Evolutionary conservation across 2,113 vertebrate genomes (phyloP), one percentile per base, ranked within the genome.

Genomic region (Cyanoliseus patagonus): DNA sequence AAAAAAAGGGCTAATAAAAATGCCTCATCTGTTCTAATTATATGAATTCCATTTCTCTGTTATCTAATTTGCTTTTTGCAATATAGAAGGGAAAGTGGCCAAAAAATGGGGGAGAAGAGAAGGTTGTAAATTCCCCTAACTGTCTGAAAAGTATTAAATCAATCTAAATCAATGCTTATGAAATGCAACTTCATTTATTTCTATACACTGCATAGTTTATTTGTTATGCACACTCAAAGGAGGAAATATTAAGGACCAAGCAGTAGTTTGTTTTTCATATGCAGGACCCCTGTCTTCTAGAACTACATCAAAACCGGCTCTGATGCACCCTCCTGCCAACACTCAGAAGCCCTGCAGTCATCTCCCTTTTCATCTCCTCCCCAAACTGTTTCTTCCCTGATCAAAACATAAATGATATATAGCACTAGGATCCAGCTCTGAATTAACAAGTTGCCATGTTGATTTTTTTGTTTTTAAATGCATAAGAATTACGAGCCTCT

Each of bases 341-440:
- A 4, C 52, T 55, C 35, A 37, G 86, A 95, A 96, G 90, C 90
- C 95, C 96, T 79, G 61, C 72, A 82, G 81, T 68, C 92, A 90
- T 97, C 82, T 94, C 88, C 62, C 86, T 77, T 86, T 64, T 95
- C 85, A 96, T 96, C 95, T 93, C 18, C 5, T 93, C 92, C 94
- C 97, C 95, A 94, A 95, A 94, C 92, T 94, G 93, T 55, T 97
- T 97, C 83, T 30, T 3, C 90, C 93, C 90, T 77, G 78, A 92
- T 95, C 91, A 94, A 86, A 89, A 95, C 87, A 87, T 52, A 79
- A 92, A 85, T 85, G 87, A 91, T 89, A 89, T 9, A 57, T 13
- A 94, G 81, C 62, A 37, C 44, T 25, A 87, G 62, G n/a, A 84
- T n/a, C 77, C 86, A 86, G 88, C 62, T 72, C 7, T 5, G 73